phyloP scores from a whole-genome alignment of 2,888 invertebrate species.

The Labia minor region DNA sequence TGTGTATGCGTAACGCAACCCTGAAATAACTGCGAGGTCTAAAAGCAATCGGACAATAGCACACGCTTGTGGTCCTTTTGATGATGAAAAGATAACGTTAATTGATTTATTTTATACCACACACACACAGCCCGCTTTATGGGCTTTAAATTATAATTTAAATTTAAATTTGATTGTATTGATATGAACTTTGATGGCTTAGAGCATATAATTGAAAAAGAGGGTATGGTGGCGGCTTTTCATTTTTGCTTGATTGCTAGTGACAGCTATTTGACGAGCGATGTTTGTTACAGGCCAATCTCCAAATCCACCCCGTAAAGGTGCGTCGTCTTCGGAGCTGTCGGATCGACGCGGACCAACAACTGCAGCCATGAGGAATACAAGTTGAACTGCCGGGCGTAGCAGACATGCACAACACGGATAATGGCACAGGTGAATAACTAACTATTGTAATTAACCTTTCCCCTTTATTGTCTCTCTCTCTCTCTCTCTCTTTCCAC shows the following conservation, averaged over 20 bases:
- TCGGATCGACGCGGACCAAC: slow-evolving; percentile 13
- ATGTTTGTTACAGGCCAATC: slow-evolving; percentile 25
- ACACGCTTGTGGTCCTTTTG: slow-evolving; percentile 5
- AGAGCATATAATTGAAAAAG: neutral
- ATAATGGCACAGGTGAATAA: slow-evolving; percentile 37
- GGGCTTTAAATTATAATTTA: slow-evolving; percentile 13
- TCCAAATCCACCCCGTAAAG: slow-evolving; percentile 3
- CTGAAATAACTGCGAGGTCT: slow-evolving; percentile 7
- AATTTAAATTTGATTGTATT: slow-evolving; percentile 13
- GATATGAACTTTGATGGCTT: slow-evolving; percentile 8
- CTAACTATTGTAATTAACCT: neutral
- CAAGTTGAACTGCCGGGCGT: slow-evolving; percentile 21
- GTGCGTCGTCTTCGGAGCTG: slow-evolving; percentile 30
- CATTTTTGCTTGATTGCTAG: neutral
- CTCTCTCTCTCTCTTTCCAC: neutral
- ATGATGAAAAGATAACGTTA: slow-evolving; percentile 8
- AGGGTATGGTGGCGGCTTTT: neutral
- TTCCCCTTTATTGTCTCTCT: neutral
- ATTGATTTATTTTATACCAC: slow-evolving; percentile 13
- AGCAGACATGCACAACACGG: slow-evolving; percentile 39
- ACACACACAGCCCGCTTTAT: neutral
- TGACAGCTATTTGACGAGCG: neutral
- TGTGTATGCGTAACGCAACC: slow-evolving; percentile 13
- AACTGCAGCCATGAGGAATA: slow-evolving; percentile 1
- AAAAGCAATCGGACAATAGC: slow-evolving; percentile 13